A percentile compares a stretch with the other conserved stretches of the same genome.
Evolutionary conservation across 2,113 vertebrate genomes (phyloP).

Genomic region (Aleadryas rufinucha): DNA sequence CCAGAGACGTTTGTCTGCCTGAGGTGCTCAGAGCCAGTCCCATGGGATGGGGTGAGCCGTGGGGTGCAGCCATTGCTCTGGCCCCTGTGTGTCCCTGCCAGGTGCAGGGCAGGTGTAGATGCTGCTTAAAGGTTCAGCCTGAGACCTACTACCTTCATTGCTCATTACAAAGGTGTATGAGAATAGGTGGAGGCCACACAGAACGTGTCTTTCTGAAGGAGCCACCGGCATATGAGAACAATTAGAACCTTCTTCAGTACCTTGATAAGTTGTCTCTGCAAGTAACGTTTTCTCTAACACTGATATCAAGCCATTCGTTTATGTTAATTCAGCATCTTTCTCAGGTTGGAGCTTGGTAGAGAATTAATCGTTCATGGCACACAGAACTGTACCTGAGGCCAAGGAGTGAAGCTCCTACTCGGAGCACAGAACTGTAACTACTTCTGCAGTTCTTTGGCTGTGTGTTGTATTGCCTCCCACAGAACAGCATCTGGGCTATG

Average conservation of each 20-base stretch:
- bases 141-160: accelerated
- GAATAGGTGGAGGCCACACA: accelerated
- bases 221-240: accelerated
- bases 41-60: neutral
- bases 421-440: neutral
- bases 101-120: neutral
- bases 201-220: accelerated
- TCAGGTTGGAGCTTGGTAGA: neutral
- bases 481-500: neutral
- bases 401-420: neutral
- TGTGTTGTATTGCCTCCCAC: neutral
- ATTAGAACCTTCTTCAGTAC: accelerated
- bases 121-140: too few species aligned
- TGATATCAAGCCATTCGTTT: accelerated
- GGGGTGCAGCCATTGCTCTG: accelerated
- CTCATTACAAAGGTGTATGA: accelerated
- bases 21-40: accelerated
- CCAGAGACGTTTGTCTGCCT: neutral
- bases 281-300: neutral
- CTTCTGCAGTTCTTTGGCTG: neutral
- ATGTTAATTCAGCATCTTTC: neutral
- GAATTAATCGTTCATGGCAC: neutral
- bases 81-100: accelerated
- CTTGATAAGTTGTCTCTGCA: neutral
- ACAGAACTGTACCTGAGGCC: neutral